Evolutionary conservation across 2,888 invertebrate genomes (phyloP).

Genomic region (Tubiluchus corallicola): DNA sequence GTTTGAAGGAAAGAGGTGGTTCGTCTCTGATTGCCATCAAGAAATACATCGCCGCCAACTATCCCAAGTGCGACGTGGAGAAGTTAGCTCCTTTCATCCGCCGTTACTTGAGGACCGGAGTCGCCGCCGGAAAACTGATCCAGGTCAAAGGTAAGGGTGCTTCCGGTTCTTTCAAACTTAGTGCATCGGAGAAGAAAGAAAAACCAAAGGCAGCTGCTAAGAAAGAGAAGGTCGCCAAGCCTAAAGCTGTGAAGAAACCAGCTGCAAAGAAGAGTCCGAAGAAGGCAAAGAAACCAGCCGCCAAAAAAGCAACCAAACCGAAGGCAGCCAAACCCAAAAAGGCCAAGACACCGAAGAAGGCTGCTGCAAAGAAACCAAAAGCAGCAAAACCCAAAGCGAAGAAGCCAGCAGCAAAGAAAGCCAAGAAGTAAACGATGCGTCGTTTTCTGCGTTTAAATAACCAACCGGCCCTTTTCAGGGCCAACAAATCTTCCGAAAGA

Average conservation of each 20-base stretch:
- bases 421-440: no score
- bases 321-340: constrained; percentile 11
- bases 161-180: constrained; percentile 19
- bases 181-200: constrained; percentile 7
- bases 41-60: constrained; percentile 40
- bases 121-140: constrained; percentile 29
- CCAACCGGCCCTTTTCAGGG: no score
- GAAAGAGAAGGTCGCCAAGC: constrained; percentile 7
- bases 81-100: constrained; percentile 40
- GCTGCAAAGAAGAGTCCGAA: constrained; percentile 11
- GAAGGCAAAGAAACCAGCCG: constrained; percentile 11
- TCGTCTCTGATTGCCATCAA: constrained; percentile 41
- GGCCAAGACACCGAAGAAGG: constrained; percentile 9
- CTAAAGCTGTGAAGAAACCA: constrained; percentile 11
- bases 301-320: constrained; percentile 10
- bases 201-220: constrained; percentile 5
- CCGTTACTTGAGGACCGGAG: constrained; percentile 38
- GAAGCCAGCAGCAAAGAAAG: constrained; percentile 13
- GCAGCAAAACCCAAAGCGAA: constrained; percentile 9
- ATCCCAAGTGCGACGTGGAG: constrained; percentile 40
- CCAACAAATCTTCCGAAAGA: no score
- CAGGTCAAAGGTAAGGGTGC: constrained; percentile 23
- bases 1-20: constrained; percentile 34
- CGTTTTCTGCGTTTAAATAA: no score
- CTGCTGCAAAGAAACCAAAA: constrained; percentile 12